Base-by-base conservation (phyloP, 2,797 vertebrate genomes). In the Momotus momota region DNA sequence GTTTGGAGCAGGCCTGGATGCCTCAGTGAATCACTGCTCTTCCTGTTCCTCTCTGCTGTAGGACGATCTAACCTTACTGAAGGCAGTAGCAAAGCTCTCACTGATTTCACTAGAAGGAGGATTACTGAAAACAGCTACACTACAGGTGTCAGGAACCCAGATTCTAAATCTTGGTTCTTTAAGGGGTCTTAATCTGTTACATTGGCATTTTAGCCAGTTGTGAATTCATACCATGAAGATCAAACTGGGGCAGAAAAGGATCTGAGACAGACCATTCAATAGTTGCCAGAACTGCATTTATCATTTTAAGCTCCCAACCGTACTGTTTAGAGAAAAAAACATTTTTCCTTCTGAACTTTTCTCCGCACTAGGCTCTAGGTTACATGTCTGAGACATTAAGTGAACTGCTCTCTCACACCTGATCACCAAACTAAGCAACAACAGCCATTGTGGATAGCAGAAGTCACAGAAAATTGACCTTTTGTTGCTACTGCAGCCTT, bases 381-480 rank as follows among this genome's bases (percentile, higher is more conserved):
- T 67, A 33, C 35, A 45, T 54, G 60, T 45, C 69, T 91, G 43
- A 85, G 45, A 49, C 51, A 60, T 45, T 58, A 75, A 67, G 57
- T 31, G 25, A 96, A 69, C 67, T 57, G 45, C 40, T 81, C 58
- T 93, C n/a, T 62, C 82, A 73, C 85, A 96, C 92, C 94, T 96
- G 86, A 92, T 82, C 80, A 96, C 46, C 66, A 70, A 93, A 90
- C 51, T 54, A 83, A 94, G 85, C 69, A 86, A 2, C 62, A 95
- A 94, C 66, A 85, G 43, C 70, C 93, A 88, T 43, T 64, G 80
- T 0, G 49, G 31, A 61, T 3, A 83, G 54, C 55, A 88, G 52
- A 73, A 89, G 75, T 84, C 86, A 93, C 52, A 67, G 46, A 92
- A 95, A 85, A 85, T 3, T 75, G 86, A 95, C 67, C 93, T 94